Evolutionary conservation across 2,113 vertebrate genomes (phyloP).

Genomic region (Protobothrops flavoviridis): DNA sequence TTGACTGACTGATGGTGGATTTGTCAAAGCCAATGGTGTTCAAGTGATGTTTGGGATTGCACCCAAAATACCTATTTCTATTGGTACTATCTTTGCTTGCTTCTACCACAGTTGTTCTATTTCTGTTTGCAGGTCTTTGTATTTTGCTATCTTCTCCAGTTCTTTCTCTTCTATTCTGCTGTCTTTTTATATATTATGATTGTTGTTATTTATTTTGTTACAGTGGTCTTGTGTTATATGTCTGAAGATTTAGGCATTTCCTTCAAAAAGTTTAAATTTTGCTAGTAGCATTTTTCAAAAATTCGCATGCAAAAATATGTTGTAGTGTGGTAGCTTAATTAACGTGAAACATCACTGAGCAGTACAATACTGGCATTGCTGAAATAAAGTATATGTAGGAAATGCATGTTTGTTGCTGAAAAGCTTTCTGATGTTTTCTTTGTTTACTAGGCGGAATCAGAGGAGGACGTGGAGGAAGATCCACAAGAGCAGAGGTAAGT

Average conservation of each 20-base stretch:
- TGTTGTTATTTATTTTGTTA: neutral
- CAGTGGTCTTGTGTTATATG: neutral
- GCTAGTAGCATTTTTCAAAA: neutral
- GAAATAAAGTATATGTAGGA: neutral
- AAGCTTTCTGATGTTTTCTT: conserved; percentile 50
- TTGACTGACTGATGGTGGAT: neutral
- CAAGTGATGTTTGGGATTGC: neutral
- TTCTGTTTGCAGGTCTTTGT: neutral
- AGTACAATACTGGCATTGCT: neutral
- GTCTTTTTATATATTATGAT: neutral
- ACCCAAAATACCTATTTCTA: neutral
- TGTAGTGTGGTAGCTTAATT: neutral
- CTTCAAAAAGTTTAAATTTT: neutral
- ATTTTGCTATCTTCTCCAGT: neutral
- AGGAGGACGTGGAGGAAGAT: conserved; percentile 83
- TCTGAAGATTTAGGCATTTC: neutral
- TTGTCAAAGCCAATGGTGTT: neutral
- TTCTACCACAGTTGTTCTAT: neutral
- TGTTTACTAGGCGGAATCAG: conserved; percentile 81
- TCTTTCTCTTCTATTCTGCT: neutral
- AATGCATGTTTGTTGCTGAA: conserved; percentile 11
- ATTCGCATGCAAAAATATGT: neutral
- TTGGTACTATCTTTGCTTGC: neutral
- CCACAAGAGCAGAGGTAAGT: conserved; percentile 85
- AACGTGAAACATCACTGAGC: neutral